Conservation (phyloP, 1,140 invertebrate genomes). For the Drosophila bocqueti region DNA sequence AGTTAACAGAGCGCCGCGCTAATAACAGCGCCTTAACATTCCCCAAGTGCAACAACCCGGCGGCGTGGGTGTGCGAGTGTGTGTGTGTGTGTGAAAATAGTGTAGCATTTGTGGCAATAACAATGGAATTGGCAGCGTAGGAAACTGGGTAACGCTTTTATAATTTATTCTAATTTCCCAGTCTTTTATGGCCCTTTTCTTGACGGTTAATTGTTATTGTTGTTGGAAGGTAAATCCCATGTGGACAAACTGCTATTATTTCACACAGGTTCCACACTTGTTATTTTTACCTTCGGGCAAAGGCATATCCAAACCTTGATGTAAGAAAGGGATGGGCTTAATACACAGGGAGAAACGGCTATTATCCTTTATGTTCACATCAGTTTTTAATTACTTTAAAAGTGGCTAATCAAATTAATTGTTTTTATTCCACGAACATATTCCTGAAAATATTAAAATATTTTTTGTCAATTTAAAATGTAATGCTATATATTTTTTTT, state of each 20-base stretch:
- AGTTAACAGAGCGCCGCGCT: slow-evolving; percentile 34
- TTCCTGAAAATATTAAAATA: not conserved
- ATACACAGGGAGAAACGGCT: not conserved
- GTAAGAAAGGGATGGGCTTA: slow-evolving; percentile 1
- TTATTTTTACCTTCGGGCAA: slow-evolving; percentile 1
- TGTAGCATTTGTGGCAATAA: slow-evolving; percentile 58
- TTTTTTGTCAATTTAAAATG: not conserved
- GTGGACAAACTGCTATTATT: slow-evolving; percentile 42
- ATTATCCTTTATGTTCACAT: not conserved
- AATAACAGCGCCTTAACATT: slow-evolving; percentile 56
- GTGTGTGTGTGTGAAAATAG: slow-evolving; percentile 32
- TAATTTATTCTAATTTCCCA: slow-evolving; percentile 64
- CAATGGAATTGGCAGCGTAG: slow-evolving; percentile 52
- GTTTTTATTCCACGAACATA: too few relatives aligned
- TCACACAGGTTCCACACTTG: slow-evolving; percentile 58
- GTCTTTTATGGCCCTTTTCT: slow-evolving; percentile 63
- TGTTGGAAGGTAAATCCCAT: slow-evolving; percentile 26
- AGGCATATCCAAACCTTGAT: not conserved
- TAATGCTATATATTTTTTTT: not conserved
- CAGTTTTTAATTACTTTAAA: too few relatives aligned
- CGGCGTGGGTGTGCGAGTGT: slow-evolving; percentile 24
- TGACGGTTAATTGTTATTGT: slow-evolving; percentile 34
- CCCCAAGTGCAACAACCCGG: slow-evolving; percentile 60
- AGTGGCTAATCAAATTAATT: too few relatives aligned
- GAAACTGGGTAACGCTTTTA: slow-evolving; percentile 77